phyloP scores from a whole-genome alignment of 30 jellyfish, hydroid and myxozoan species.

The Calvadosia cruxmelitensis region DNA sequence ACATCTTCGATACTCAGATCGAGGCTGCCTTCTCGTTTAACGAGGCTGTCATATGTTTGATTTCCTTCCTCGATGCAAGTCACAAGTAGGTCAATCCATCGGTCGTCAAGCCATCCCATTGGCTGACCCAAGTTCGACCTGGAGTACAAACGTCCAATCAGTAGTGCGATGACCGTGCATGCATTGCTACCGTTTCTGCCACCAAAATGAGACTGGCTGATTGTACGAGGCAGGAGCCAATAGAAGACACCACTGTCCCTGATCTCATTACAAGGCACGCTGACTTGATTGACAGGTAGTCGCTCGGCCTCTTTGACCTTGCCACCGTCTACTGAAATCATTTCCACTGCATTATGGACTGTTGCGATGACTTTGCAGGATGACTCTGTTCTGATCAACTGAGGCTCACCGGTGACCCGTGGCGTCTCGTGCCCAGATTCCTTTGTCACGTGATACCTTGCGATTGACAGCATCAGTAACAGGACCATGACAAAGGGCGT shows the following conservation, averaged over 20 bases:
- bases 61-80: conserved; percentile 86
- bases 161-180: conserved; percentile 74
- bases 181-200: conserved; percentile 99
- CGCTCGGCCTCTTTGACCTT: no score
- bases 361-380: background rate
- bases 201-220: conserved; percentile 84
- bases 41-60: conserved; percentile 51
- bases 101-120: conserved; percentile 46
- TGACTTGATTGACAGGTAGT: background rate
- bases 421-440: background rate
- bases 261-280: conserved; percentile 52
- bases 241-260: conserved; percentile 26
- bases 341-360: conserved; percentile 20
- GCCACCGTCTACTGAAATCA: conserved; percentile 3
- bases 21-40: conserved; percentile 73
- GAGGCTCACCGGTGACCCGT: background rate
- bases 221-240: conserved; percentile 86
- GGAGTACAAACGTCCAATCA: conserved; percentile 84
- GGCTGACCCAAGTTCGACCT: conserved; percentile 70
- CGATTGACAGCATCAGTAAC: conserved; percentile 14
- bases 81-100: conserved; percentile 62
- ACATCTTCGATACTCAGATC: conserved; percentile 96
- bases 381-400: background rate
- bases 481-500: conserved; percentile 48
- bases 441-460: background rate